Base-by-base conservation (phyloP, 2,888 invertebrate species). In the Hirtodrosophila trivittata region DNA sequence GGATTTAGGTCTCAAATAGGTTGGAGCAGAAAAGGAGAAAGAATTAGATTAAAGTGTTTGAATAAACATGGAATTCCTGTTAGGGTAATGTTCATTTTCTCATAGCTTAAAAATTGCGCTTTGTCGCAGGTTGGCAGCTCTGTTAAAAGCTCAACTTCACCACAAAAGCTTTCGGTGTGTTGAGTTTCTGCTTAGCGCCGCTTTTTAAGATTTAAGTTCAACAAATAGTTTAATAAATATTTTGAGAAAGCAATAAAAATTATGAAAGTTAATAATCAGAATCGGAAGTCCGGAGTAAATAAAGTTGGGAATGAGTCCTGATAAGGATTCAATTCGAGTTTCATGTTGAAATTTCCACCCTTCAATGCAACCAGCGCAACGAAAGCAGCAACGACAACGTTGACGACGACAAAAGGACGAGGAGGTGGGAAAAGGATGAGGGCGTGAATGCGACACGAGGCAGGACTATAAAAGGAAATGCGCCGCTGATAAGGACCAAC, bases 391-490 rank as follows among this genome's bases (percentile, higher is more conserved):
- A 35, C 42, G 45, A 30, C 12, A 25, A 38, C 43, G 10, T 41
- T 1, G 3, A n/a, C 47, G 26, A 32, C 28, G 30, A 21, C 21
- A 32, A 16, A 8, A 45, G 42, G 30, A 41, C n/a, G 33, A 25
- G 26, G 9, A 21, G 12, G 55, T 32, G 57, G 41, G 16, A 16
- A n/a, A 32, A 25, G 14, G 25, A 26, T 28, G 14, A 43, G 3
- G 21, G 28, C n/a, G 42, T 12, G 41, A 16, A 33, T 54, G 66
- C 58, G 14, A 30, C 30, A 10, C 55, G 51, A 57, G 25, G 30
- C 47, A 60, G 66, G 64, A 50, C 89, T 89, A 89, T 89, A 89
- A 90, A 89, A 90, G 88, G 90, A 88, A 87, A 84, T 76, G 88
- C 75, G 60, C 66, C 60, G 77, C 84, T 89, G 86, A 89, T 87